Percentiles rank a stretch among this genome's conserved stretches.
phyloP scores from a whole-genome alignment of 1,140 invertebrate species.

The Augochlora pura region DNA sequence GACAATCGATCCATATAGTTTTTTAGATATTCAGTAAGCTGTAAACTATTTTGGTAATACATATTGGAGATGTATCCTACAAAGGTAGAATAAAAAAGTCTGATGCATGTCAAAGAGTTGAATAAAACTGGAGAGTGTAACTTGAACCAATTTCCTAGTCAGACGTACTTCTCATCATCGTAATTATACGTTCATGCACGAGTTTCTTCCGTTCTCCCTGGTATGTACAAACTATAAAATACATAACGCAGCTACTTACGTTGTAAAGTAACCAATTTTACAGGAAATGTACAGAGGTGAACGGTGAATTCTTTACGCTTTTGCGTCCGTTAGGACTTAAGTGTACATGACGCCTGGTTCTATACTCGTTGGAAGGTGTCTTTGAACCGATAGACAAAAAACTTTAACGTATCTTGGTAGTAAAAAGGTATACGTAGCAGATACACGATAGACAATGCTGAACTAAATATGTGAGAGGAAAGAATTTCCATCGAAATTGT shows the following conservation, averaged over 20 bases:
- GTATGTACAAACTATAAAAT: slow-evolving; percentile 76
- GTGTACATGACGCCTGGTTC: slow-evolving; percentile 38
- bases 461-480: slow-evolving; percentile 13
- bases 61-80: neutral
- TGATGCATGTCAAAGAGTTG: neutral
- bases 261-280: slow-evolving; percentile 73
- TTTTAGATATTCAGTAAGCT: too few relatives aligned
- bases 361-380: slow-evolving; percentile 43
- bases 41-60: too few relatives aligned
- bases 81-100: neutral
- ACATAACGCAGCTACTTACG: slow-evolving; percentile 72
- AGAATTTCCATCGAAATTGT: neutral
- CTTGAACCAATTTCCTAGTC: neutral
- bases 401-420: too few relatives aligned
- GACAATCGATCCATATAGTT: too few relatives aligned
- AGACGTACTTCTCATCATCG: neutral
- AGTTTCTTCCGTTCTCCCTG: slow-evolving; percentile 32
- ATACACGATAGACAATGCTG: neutral
- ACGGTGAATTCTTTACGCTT: slow-evolving; percentile 61
- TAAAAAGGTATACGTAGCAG: too few relatives aligned
- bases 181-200: slow-evolving; percentile 20
- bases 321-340: slow-evolving; percentile 42
- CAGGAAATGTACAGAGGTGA: slow-evolving; percentile 74
- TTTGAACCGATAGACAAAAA: neutral
- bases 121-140: neutral